Evolutionary conservation across 53 echinoderm and acorn worm genomes (phyloP), one percentile per base, ranked within the genome.

Genomic region (Stichopus horrens): DNA sequence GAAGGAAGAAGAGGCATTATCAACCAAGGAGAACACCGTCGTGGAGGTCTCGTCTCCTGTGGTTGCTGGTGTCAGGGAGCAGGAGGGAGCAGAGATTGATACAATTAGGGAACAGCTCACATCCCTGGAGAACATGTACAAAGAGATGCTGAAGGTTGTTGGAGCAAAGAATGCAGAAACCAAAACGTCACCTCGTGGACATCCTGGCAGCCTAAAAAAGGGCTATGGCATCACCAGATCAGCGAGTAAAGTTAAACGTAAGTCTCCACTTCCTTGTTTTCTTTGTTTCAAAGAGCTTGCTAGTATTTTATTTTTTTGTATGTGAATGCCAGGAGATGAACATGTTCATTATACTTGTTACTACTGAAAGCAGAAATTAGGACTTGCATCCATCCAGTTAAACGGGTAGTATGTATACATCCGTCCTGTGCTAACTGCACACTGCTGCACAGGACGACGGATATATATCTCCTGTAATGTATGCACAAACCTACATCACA

Each of bases 111-210:
- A 83, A 59, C 95, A 97, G 88, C 90, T 97, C 21, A 65, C 95
- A 18, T 89, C 91, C n/a, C 89, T 97, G 18, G 97, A 97, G 89
- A 90, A 86, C 54, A 97, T 97, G 97, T 97, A 97, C 75, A 91
- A 92, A 58, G 97, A 97, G 23, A 97, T 97, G 67, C 84, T 97
- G 4, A 76, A 90, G 86, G 91, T 94, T 22, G 87, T 87, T 10
- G 75, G 74, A 16, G 87, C 55, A 22, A 54, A 55, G 55, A 87
- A 87, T 74, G 53, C 21, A 23, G 74, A 74, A 54, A 21, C 51
- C 9, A 7, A 16, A 3, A 5, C 60, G 7, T 23, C 83, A 21
- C 85, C 85, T 8, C 21, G 85, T 16, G 85, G 52, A 10, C 6
- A 7, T 37, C 7, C 85, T 52, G 51, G 85, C 5, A 59, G 52